Evolutionary conservation across 35 echinoderm and acorn worm genomes (phyloP), one percentile per base, ranked within the genome.

Genomic region (Diadema setosum): DNA sequence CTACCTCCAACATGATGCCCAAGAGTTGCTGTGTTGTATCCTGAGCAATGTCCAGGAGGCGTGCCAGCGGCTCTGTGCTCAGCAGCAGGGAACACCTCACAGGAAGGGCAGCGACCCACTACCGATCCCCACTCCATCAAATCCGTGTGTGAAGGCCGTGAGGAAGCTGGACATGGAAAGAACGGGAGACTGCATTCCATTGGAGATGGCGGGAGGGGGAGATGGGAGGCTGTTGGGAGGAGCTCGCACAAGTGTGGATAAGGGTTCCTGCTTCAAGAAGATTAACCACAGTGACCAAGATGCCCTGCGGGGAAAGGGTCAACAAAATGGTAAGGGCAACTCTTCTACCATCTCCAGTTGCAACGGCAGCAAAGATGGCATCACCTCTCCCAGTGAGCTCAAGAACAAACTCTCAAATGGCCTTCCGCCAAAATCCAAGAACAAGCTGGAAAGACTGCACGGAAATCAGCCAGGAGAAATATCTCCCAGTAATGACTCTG

Each of bases 1-100:
- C 60, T 99, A 92, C 80, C 81, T 99, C 12, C 96, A 99, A 48
- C 96, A 99, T 84, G 96, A 99, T 80, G 93, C 96, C 24, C 96
- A 99, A 57, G 96, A 99, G 65, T 60, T 99, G 14, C 92, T 99
- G 8, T 94, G 96, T 55, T 95, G 75, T 31, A 48, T 99, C 14
- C 96, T 99, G 0, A 95, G 92, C 41, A 76, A 90, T 42, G 25
- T 99, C 33, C 86, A 92, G 35, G 96, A 99, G 17, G 86, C 86
- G 36, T 84, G 89, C 17, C 93, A 99, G 27, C 58, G 88, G 31
- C 45, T 99, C 9, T 64, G 81, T 61, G 81, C 29, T 5, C 35
- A 16, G 11, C 33, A 78, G 40, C 35, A 41, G 0, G 37, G 37
- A 26, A 67, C 25, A 31, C 27, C 30, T 8, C 2, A 25, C 5